These are phyloP conservation scores for Clarias platycephalus DNA, from an alignment of 2,797 vertebrate species.

Conservation along the genomic window DNA sequence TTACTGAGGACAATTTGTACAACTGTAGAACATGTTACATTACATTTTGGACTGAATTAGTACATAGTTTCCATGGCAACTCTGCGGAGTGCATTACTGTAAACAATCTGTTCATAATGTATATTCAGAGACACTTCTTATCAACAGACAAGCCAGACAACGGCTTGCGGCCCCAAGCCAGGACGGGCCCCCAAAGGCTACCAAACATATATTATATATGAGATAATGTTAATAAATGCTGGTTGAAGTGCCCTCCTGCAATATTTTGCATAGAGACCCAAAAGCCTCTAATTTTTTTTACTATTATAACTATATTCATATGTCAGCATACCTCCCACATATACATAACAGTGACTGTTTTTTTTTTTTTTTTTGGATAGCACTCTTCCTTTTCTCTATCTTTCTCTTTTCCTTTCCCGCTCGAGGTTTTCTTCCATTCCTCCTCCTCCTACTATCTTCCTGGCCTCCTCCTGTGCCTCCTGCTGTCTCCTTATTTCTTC, in stretches of 20 bases:
- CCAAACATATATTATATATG: too few species aligned
- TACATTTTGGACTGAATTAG: neutral
- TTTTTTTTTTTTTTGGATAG: neutral
- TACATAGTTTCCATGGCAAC: neutral
- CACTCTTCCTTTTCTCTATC: constrained; percentile 13
- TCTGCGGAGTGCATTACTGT: neutral
- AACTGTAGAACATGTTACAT: neutral
- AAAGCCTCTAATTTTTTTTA: too few species aligned
- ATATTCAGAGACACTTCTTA: neutral
- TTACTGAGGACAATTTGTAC: neutral
- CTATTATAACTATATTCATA: neutral
- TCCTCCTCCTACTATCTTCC: constrained; percentile 66
- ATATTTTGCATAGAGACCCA: too few species aligned
- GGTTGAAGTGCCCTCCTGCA: too few species aligned
- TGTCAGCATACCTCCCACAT: neutral
- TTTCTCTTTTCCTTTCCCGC: constrained; percentile 52
- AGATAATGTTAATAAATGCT: too few species aligned
- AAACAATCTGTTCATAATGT: neutral
- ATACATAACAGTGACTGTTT: neutral
- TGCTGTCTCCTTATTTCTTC: constrained; percentile 64
- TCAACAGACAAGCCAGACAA: too few species aligned
- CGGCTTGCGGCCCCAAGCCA: too few species aligned
- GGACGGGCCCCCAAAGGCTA: too few species aligned
- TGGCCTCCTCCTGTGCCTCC: constrained; percentile 70
- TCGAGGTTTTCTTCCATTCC: constrained; percentile 72